phyloP scores from a whole-genome alignment of 2,113 vertebrate genomes.

The Progne subis region DNA sequence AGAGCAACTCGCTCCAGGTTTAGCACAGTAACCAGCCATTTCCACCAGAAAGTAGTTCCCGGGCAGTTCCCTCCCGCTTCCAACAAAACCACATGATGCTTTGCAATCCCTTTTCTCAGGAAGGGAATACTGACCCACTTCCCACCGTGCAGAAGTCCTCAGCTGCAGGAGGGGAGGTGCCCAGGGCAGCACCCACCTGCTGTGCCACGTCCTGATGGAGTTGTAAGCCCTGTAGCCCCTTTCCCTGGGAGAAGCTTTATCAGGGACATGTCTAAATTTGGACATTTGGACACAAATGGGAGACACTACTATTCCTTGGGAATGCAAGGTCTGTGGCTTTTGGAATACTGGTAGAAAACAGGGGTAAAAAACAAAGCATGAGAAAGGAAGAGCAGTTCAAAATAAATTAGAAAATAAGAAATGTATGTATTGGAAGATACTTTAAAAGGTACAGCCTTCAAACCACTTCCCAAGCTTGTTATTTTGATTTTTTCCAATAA shows the following conservation, averaged over 20 bases:
- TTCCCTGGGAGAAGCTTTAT: neutral
- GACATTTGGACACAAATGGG: neutral
- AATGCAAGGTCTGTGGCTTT: neutral
- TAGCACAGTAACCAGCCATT: neutral
- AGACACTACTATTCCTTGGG: neutral
- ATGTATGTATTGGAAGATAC: neutral
- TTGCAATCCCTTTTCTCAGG: neutral
- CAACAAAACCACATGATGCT: neutral
- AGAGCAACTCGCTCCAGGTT: neutral
- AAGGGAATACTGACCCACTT: neutral
- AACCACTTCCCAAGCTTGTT: neutral
- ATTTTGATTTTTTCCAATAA: neutral
- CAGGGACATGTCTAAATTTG: neutral
- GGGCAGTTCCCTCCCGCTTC: neutral
- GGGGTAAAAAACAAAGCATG: neutral
- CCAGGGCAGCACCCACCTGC: accelerated
- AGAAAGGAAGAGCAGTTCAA: neutral
- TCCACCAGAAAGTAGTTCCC: conserved; percentile 12
- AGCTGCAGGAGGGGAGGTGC: neutral
- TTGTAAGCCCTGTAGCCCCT: neutral
- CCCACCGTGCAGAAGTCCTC: neutral
- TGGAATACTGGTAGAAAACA: neutral
- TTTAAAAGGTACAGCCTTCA: neutral
- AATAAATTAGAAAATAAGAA: neutral
- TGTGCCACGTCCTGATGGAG: neutral